Evolutionary conservation across 2,888 invertebrate species (phyloP).

Genomic region (Cosmia pyralina): DNA sequence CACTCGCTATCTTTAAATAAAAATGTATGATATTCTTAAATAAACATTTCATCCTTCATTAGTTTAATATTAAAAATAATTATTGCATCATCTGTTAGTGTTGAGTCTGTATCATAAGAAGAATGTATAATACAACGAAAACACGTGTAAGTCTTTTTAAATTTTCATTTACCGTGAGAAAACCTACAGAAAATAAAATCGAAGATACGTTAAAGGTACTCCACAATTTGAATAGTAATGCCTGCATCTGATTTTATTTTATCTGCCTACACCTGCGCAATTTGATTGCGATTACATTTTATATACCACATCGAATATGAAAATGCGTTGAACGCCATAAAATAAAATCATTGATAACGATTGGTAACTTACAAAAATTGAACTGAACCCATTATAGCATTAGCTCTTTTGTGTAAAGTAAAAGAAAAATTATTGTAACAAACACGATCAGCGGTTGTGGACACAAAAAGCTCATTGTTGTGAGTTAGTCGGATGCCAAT

Average conservation of each 20-base stretch:
- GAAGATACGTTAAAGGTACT: slow-evolving; percentile 13
- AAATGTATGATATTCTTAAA: slow-evolving; percentile 29
- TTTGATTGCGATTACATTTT: slow-evolving; percentile 47
- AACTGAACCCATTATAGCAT: slow-evolving; percentile 64
- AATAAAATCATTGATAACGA: slow-evolving; percentile 58
- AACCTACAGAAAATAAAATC: slow-evolving; percentile 17
- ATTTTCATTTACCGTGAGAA: slow-evolving; percentile 37
- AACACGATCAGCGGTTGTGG: slow-evolving; percentile 66
- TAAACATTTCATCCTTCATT: slow-evolving; percentile 5
- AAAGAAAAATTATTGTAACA: slow-evolving; percentile 64
- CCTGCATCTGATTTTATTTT: slow-evolving; percentile 53
- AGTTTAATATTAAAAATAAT: too few relatives aligned
- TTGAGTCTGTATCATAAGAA: slow-evolving; percentile 7
- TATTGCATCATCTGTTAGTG: neutral
- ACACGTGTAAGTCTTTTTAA: neutral
- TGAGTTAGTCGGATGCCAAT: slow-evolving; percentile 76
- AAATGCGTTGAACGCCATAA: slow-evolving; percentile 48
- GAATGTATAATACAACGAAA: neutral
- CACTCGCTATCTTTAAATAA: slow-evolving; percentile 23
- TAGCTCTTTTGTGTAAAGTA: slow-evolving; percentile 66
- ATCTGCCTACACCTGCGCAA: slow-evolving; percentile 34
- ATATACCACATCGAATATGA: slow-evolving; percentile 54
- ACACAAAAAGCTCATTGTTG: slow-evolving; percentile 79
- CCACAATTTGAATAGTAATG: slow-evolving; percentile 34
- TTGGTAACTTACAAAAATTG: slow-evolving; percentile 67